phyloP scores from a whole-genome alignment of 1,140 invertebrate genomes.

The Drosophila nikananu region DNA sequence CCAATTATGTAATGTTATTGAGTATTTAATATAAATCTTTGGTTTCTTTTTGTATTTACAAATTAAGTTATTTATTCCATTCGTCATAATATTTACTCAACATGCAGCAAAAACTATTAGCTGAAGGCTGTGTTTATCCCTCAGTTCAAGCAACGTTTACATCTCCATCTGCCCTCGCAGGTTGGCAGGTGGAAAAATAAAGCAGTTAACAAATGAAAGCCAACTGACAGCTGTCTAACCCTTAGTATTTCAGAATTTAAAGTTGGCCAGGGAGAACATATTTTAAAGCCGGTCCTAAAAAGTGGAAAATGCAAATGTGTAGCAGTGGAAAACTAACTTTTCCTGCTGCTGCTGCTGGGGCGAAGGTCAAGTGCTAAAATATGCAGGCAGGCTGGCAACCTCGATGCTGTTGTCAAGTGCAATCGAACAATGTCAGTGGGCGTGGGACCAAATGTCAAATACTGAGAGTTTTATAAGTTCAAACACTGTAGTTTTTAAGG shows the following conservation, averaged over 20 bases:
- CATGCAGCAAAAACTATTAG: neutral
- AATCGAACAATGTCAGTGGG: constrained; percentile 67
- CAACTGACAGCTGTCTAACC: constrained; percentile 44
- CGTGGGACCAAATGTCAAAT: constrained; percentile 5
- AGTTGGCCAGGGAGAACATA: constrained; percentile 12
- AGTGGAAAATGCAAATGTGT: constrained; percentile 27
- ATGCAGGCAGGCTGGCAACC: constrained; percentile 52
- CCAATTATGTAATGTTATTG: neutral
- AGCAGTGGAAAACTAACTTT: constrained; percentile 38
- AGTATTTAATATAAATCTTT: too few relatives aligned
- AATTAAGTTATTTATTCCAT: neutral
- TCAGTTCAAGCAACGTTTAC: neutral
- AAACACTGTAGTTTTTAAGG: neutral
- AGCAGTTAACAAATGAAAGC: constrained; percentile 31
- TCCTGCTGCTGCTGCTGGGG: neutral
- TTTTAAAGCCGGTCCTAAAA: constrained; percentile 41
- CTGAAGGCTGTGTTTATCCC: neutral
- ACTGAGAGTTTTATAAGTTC: neutral
- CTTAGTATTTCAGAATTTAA: constrained; percentile 4
- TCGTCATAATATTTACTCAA: neutral
- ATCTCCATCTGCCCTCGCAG: constrained; percentile 9
- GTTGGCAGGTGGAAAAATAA: constrained; percentile 26
- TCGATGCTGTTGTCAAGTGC: constrained; percentile 62
- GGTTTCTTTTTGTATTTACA: neutral
- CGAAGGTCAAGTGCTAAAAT: constrained; percentile 71